Conservation (phyloP, 2,797 vertebrate genomes). For the Ispidina lecontei region DNA sequence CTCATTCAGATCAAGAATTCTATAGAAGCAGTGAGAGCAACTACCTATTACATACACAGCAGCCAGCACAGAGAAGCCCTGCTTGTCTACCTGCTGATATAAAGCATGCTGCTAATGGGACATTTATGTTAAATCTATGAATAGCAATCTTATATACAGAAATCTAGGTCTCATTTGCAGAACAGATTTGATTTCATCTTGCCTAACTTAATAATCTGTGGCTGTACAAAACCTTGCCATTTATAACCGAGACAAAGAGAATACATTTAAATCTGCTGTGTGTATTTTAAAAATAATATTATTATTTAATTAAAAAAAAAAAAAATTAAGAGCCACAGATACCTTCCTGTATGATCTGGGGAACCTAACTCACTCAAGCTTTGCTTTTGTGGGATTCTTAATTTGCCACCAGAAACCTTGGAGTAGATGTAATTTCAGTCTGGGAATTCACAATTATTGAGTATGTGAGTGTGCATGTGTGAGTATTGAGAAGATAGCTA, state of each 20-base stretch:
- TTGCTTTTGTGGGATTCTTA: slow-evolving; percentile 57
- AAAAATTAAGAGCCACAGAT: not conserved
- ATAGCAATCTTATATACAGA: not conserved
- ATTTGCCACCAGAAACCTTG: slow-evolving; percentile 64
- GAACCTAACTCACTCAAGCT: slow-evolving; percentile 29
- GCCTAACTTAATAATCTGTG: not conserved
- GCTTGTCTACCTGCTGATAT: not conserved
- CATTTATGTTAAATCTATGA: not conserved
- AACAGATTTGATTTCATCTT: not conserved
- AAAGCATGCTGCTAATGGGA: not conserved
- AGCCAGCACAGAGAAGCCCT: not conserved
- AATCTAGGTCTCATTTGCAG: not conserved
- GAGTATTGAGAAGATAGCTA: slow-evolving; percentile 9
- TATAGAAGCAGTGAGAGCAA: not conserved
- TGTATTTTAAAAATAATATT: not conserved
- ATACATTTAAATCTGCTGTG: not conserved
- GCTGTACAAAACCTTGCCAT: not conserved
- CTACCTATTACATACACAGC: not conserved
- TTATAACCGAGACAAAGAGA: slow-evolving; percentile 31
- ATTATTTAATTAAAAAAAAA: not conserved
- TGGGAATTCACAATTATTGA: slow-evolving; percentile 51
- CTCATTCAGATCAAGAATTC: not conserved
- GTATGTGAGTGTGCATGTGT: not conserved
- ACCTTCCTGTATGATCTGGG: not conserved
- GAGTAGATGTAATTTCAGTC: slow-evolving; percentile 56